These are phyloP conservation scores for Grus americana DNA, from an alignment of 2,113 vertebrate genomes.

Conservation along the genomic window DNA sequence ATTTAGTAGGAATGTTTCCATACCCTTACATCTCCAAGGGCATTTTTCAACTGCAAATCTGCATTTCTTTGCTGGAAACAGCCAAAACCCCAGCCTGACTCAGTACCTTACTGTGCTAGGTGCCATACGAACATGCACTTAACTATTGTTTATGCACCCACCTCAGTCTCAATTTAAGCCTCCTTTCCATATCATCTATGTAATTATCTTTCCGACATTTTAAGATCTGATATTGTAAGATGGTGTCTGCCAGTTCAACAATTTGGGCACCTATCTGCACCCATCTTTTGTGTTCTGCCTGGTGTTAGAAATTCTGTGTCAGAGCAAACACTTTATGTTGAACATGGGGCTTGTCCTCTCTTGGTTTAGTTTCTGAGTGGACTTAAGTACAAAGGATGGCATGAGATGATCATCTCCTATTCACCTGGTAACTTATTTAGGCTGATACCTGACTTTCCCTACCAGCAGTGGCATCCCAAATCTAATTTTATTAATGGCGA, in stretches of 20 bases:
- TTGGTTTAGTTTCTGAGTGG: neutral
- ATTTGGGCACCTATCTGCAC: neutral
- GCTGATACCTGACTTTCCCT: neutral
- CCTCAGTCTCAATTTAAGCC: neutral
- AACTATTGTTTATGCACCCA: neutral
- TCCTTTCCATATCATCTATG: neutral
- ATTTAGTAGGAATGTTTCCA: neutral
- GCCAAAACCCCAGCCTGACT: neutral
- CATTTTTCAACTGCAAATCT: neutral
- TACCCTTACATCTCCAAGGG: neutral
- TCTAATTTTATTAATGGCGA: neutral
- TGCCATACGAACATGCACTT: rapidly evolving
- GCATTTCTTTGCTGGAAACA: neutral
- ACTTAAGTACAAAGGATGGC: neutral
- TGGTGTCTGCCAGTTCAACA: neutral
- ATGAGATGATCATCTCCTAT: neutral
- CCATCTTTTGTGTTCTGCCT: neutral
- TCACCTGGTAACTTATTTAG: neutral
- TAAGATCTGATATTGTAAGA: neutral
- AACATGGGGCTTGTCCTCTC: neutral
- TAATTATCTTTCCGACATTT: neutral
- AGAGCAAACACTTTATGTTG: neutral
- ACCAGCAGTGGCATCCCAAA: neutral
- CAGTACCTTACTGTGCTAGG: neutral
- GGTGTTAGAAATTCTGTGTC: neutral